Evolutionary conservation across 1,140 invertebrate species (phyloP).

Genomic region (Coenobita brevimanus): DNA sequence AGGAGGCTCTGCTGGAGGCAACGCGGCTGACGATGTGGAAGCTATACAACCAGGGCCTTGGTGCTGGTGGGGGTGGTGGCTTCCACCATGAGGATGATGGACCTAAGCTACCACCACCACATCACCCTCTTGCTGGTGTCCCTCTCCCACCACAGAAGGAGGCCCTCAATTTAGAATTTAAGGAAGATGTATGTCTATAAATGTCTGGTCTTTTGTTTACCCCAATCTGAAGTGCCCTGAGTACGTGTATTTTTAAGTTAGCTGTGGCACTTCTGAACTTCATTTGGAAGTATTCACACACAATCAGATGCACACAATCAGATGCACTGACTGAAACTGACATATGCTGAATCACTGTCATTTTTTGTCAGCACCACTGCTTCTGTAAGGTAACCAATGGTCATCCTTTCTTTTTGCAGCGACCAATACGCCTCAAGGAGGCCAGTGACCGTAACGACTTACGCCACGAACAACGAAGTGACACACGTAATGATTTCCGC

Average conservation of each 20-base stretch:
- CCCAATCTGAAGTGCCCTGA: too few species aligned
- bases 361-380: constrained; percentile 23
- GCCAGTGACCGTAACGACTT: constrained; percentile 37
- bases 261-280: too few species aligned
- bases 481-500: constrained; percentile 38
- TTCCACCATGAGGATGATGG: constrained; percentile 77
- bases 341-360: background rate
- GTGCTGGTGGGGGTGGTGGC: constrained; percentile 6
- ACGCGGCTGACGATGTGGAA: constrained; percentile 86
- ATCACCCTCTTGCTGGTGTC: constrained; percentile 72
- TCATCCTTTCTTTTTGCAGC: constrained; percentile 66
- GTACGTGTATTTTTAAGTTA: too few species aligned
- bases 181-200: constrained; percentile 72
- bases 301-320: too few species aligned
- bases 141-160: constrained; percentile 76
- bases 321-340: too few species aligned
- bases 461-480: constrained; percentile 13
- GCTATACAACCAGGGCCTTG: constrained; percentile 78
- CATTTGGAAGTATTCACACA: too few species aligned
- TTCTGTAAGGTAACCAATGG: constrained; percentile 46
- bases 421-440: constrained; percentile 54
- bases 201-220: too few species aligned
- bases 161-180: constrained; percentile 78
- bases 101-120: constrained; percentile 67
- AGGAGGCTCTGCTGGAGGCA: constrained; percentile 80